Percentiles rank a stretch among this genome's conserved stretches.
Conservation (phyloP, 1,140 invertebrate genomes). For the Macrobrachium nipponense region DNA sequence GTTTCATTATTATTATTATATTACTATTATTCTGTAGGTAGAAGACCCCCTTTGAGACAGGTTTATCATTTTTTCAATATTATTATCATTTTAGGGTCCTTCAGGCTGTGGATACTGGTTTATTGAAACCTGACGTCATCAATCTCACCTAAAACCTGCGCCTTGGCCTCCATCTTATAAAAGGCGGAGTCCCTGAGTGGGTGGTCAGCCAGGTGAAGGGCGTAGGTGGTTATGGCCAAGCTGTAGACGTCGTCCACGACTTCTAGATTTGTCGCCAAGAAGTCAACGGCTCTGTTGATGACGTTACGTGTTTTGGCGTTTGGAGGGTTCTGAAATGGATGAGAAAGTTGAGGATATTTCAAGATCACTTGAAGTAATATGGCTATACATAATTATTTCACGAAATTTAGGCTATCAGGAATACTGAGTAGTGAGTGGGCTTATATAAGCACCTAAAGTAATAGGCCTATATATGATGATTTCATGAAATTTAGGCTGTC, state of each 20-base stretch:
- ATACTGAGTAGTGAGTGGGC: too few species aligned
- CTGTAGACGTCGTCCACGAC: slow-evolving; percentile 81
- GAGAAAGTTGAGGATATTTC: not conserved
- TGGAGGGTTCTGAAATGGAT: slow-evolving; percentile 68
- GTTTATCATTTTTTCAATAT: not conserved
- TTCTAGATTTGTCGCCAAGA: slow-evolving; percentile 80
- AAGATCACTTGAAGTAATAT: too few species aligned
- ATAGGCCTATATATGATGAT: too few species aligned
- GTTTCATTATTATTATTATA: not conserved
- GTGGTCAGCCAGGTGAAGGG: slow-evolving; percentile 81
- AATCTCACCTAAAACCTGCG: slow-evolving; percentile 69
- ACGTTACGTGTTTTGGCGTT: slow-evolving; percentile 70
- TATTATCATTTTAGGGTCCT: not conserved
- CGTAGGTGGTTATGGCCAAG: slow-evolving; percentile 81
- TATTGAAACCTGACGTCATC: not conserved
- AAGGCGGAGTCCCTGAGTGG: slow-evolving; percentile 77
- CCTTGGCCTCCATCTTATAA: slow-evolving; percentile 75
- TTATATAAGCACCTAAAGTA: too few species aligned
- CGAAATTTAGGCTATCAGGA: too few species aligned
- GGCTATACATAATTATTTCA: too few species aligned
- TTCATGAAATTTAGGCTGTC: too few species aligned
- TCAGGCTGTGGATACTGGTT: not conserved
- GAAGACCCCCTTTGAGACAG: not conserved
- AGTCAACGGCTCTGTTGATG: slow-evolving; percentile 83
- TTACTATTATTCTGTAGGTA: not conserved